Evolutionary conservation across 1,140 invertebrate genomes (phyloP), one percentile per base, ranked within the genome.

Genomic region (Diachasma alloeum): DNA sequence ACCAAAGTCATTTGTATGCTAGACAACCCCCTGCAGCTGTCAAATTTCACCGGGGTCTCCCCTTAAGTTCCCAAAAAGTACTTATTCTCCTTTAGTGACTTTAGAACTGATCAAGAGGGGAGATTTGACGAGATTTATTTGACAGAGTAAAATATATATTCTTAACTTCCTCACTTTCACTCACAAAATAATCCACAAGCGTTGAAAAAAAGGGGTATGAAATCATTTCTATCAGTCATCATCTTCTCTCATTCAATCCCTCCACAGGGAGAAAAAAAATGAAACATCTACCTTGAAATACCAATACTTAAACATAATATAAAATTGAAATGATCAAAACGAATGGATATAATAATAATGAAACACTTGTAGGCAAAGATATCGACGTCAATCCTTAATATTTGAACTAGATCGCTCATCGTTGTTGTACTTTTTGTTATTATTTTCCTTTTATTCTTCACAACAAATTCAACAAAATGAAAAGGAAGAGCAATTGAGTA

Each of bases 241-340:
- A 68, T 68, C 36, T 68, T 68, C 66, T 68, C 69, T 44, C 68
- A 36, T 72, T 70, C 63, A 19, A 63, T 13, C 31, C 36, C 36
- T 68, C 36, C 17, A 39, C 3, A 39, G 15, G 15, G 8, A 68
- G 9, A 37, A 72, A 72, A 44, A n/a, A 22, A 44, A 42, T 22
- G 46, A 53, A 72, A 72, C 19, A 17, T 19, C 48, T 6, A 15
- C 17, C n/a, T 5, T 26, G 2, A 22, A 48, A 72, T 22, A 71
- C 6, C 68, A 71, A 39, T 71, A 42, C 13, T 19, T 31, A 59
- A 59, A 59, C n/a, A 15, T n/a, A n/a, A 1, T 66, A 31, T 0
- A 31, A 15, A 26, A 66, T 66, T 8, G 24, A 22, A 59, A 2
- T 31, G 31, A 31, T 10, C 5, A 31, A 31, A 66, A 37, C 24